Percentiles rank a stretch among this genome's conserved stretches.
phyloP scores from a whole-genome alignment of 2,888 invertebrate genomes.

The Papilio elwesi region DNA sequence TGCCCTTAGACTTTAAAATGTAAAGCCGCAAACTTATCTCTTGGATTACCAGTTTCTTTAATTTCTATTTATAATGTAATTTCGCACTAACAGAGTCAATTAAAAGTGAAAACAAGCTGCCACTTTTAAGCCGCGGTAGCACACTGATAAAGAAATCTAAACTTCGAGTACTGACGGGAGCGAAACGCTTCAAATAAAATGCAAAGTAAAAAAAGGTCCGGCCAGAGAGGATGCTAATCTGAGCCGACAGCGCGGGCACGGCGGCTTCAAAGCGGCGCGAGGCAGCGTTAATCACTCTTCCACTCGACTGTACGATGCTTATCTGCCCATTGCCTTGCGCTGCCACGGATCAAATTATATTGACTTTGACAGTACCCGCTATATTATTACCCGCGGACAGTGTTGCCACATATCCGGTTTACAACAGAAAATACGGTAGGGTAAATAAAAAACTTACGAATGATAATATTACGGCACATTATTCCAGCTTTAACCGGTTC shows the following conservation, averaged over 20 bases:
- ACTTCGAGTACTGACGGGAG: conserved; percentile 31
- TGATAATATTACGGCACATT: background rate
- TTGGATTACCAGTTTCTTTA: background rate
- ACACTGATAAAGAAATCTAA: conserved; percentile 24
- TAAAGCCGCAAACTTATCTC: too few species aligned
- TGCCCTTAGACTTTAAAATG: background rate
- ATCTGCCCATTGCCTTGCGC: conserved; percentile 61
- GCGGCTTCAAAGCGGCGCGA: conserved; percentile 52
- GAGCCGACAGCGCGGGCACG: conserved; percentile 48
- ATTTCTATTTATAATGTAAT: conserved; percentile 19
- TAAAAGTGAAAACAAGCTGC: conserved; percentile 8
- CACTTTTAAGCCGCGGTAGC: conserved; percentile 24
- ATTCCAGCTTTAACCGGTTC: background rate
- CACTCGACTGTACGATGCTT: conserved; percentile 72
- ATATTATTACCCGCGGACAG: conserved; percentile 45
- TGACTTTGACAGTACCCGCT: conserved; percentile 64
- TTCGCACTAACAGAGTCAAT: conserved; percentile 13
- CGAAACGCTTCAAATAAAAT: conserved; percentile 28
- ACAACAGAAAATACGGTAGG: background rate
- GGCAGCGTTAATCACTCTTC: conserved; percentile 69
- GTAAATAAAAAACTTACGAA: background rate
- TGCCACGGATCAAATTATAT: conserved; percentile 61
- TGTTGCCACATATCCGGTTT: conserved; percentile 31
- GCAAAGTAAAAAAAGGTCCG: conserved; percentile 17
- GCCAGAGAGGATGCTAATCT: conserved; percentile 42